Evolutionary conservation across 2,888 invertebrate species (phyloP).

Genomic region (Epinotia nisella): DNA sequence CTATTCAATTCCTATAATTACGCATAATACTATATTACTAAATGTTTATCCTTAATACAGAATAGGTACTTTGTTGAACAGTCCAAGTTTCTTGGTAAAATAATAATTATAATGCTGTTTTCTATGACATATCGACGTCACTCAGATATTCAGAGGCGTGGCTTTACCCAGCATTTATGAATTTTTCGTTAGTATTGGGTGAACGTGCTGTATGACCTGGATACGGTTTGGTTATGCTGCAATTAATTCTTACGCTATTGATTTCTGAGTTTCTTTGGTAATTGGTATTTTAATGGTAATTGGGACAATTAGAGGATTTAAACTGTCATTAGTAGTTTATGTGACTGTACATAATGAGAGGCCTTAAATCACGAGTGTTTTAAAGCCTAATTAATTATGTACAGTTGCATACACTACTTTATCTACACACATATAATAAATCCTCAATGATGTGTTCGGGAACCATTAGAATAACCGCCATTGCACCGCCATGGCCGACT

Average conservation of each 20-base stretch:
- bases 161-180: conserved; percentile 46
- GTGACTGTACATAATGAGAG: too few relatives aligned
- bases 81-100: conserved; percentile 9
- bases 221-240: conserved; percentile 24
- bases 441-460: too few relatives aligned
- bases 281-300: background rate
- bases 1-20: conserved; percentile 14
- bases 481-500: too few relatives aligned
- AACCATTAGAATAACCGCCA: too few relatives aligned
- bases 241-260: conserved; percentile 22
- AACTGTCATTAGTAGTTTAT: too few relatives aligned
- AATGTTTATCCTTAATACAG: conserved; percentile 3
- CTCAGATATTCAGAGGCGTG: conserved; percentile 38
- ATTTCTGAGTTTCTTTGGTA: conserved; percentile 11
- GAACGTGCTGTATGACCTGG: conserved; percentile 35
- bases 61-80: background rate
- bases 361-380: too few relatives aligned
- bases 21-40: background rate
- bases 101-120: conserved; percentile 16
- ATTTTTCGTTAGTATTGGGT: conserved; percentile 48
- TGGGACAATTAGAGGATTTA: background rate
- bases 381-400: too few relatives aligned
- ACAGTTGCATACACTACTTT: too few relatives aligned
- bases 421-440: too few relatives aligned
- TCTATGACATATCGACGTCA: conserved; percentile 10